These are phyloP conservation scores for Temnothorax ravouxi DNA, from an alignment of 2,888 invertebrate genomes.

Conservation along the genomic window DNA sequence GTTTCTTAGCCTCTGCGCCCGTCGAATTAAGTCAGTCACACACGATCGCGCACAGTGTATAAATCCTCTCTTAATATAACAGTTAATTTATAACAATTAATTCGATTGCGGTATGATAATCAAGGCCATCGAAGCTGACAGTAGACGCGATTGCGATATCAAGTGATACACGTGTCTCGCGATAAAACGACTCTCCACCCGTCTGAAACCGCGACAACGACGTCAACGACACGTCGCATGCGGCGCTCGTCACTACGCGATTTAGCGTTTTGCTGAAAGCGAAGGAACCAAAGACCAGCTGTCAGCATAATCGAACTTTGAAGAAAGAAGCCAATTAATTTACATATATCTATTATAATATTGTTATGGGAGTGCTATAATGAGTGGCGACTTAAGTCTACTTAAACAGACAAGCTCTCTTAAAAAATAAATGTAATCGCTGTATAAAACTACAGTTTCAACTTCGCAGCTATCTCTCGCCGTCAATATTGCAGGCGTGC, in stretches of 20 bases:
- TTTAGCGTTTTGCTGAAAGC: conserved; percentile 10
- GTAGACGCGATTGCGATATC: conserved; percentile 34
- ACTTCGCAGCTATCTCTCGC: conserved; percentile 9
- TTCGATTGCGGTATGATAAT: conserved; percentile 45
- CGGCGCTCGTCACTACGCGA: neutral
- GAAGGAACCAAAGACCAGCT: conserved; percentile 10
- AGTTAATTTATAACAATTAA: conserved; percentile 49
- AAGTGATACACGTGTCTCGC: conserved; percentile 17
- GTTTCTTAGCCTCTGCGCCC: neutral
- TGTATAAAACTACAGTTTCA: conserved; percentile 42
- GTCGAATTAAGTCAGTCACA: neutral
- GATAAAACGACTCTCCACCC: neutral
- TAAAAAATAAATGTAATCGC: conserved; percentile 47
- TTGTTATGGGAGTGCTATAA: conserved; percentile 28
- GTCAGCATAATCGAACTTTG: conserved; percentile 42
- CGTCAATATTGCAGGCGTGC: neutral
- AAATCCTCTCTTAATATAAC: conserved; percentile 37
- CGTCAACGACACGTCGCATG: neutral
- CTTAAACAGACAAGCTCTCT: conserved; percentile 41
- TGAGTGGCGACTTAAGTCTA: conserved; percentile 38
- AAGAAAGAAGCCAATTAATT: conserved; percentile 27
- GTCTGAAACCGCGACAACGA: conserved; percentile 6
- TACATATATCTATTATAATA: neutral
- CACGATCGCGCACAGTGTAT: neutral
- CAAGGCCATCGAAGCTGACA: conserved; percentile 55